Evolutionary conservation across 2,113 vertebrate genomes (phyloP).

Genomic region (Mohoua ochrocephala): DNA sequence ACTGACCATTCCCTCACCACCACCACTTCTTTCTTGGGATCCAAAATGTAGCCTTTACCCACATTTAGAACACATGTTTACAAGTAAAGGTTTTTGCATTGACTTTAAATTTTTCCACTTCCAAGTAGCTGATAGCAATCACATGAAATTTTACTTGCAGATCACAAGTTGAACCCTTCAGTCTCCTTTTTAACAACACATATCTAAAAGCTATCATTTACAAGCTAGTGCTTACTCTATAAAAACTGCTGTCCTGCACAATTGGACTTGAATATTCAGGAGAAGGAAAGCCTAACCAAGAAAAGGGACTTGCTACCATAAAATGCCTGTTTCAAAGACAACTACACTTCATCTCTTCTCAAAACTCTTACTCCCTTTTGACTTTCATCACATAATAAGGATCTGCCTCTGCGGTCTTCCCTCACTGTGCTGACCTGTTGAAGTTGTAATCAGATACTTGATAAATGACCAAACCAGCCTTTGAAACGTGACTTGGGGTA

Average conservation of each 20-base stretch:
- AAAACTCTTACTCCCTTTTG: not conserved
- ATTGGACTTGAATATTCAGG: not conserved
- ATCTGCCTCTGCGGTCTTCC: not conserved
- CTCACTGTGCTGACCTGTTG: not conserved
- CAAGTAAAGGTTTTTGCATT: not conserved
- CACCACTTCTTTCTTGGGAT: not conserved
- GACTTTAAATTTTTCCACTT: not conserved
- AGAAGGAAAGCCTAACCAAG: not conserved
- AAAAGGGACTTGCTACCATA: not conserved
- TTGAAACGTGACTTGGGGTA: not conserved
- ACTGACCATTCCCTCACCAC: not conserved
- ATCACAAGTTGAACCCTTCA: not conserved
- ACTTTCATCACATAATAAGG: not conserved
- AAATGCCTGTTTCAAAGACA: not conserved
- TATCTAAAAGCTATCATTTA: not conserved
- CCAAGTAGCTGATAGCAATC: not conserved
- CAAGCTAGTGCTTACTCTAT: not conserved
- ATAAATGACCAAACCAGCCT: not conserved
- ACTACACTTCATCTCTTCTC: not conserved
- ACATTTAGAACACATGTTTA: not conserved
- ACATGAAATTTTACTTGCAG: not conserved
- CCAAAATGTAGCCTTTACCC: not conserved
- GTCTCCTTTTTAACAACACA: not conserved
- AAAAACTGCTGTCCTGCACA: not conserved
- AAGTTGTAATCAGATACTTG: not conserved